Percentiles rank a stretch among this genome's conserved stretches.
These are phyloP conservation scores for Drosophila busckii DNA, from an alignment of 1,140 invertebrate genomes.

Conservation along the genomic window DNA sequence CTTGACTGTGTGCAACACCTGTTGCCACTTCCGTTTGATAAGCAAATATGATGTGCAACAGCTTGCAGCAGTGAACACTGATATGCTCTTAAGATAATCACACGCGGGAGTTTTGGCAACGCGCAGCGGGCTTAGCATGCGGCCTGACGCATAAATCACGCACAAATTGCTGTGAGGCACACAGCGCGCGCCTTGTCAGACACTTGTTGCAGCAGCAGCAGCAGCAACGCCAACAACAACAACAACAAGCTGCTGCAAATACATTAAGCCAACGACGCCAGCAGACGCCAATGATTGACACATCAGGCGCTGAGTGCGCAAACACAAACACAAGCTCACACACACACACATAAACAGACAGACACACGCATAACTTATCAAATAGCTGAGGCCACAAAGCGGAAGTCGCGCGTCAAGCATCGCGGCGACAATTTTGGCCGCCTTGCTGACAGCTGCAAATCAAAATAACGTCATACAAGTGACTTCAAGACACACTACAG, in stretches of 20 bases:
- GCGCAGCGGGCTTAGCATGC: background rate
- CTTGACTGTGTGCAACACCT: constrained; percentile 51
- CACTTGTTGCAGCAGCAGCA: constrained; percentile 56
- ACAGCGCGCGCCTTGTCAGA: constrained; percentile 35
- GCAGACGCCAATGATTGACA: constrained; percentile 27
- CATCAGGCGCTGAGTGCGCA: constrained; percentile 12
- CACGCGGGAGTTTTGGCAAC: background rate
- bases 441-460: constrained; percentile 61
- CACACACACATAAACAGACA: background rate
- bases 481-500: too few species aligned
- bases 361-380: constrained; percentile 8
- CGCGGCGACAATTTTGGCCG: constrained; percentile 41
- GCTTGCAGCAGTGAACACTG: constrained; percentile 40
- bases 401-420: constrained; percentile 51
- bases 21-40: constrained; percentile 43
- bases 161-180: constrained; percentile 35
- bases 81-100: constrained; percentile 70
- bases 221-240: constrained; percentile 36
- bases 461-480: constrained; percentile 51
- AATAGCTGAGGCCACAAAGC: constrained; percentile 10
- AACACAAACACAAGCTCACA: background rate
- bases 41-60: constrained; percentile 49
- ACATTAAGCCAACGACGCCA: constrained; percentile 10
- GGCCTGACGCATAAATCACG: constrained; percentile 51
- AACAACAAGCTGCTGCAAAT: constrained; percentile 23